Base-by-base conservation (phyloP, 2,888 invertebrate genomes). In the Luffia ferchaultella region DNA sequence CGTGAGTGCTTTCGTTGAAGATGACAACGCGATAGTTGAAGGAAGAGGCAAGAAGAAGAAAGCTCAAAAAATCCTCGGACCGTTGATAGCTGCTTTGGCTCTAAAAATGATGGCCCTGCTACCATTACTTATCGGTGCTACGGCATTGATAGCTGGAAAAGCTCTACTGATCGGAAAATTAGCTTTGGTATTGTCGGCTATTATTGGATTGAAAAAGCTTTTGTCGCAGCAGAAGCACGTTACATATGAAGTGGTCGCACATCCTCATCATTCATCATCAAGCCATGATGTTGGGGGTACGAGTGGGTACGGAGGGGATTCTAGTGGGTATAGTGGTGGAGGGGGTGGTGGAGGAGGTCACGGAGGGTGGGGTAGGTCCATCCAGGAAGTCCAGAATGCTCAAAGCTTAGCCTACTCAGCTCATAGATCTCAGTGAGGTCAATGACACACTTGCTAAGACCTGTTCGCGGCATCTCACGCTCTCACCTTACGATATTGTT, bases 241-340 rank as follows among this genome's bases (percentile, higher is more conserved):
- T 56, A 94, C 94, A 2, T 94, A 94, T 67, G 94, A 94, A 68
- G 93, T 94, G 40, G 93, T 94, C 0, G 89, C 93, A 0, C 94
- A 94, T 70, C 93, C 93, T 50, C 93, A 93, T 63, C 93, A 93
- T 70, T 86, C 89, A 54, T 85, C 88, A 57, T 90, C 91, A 57
- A 89, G 90, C 61, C 92, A 92, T 20, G 79, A 78, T 51, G 71
- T 80, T 56, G 75, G 48, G 16, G 19, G 76, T 45, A 73, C 75
- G 52, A 46, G 49, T 19, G 73, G 77, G 50, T 87, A 87, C 46
- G 87, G 86, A 55, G 83, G 66, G 48, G 63, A 65, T 51, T 85
- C 85, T 41, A 88, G 87, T 16, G 86, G 87, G n/a, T 86, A 86
- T 57, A 88, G 88, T 2, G 88, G 89, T 56, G 88, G 89, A 3